Conservation (phyloP, 2,797 vertebrate genomes). For the Sphaeramia orbicularis region DNA sequence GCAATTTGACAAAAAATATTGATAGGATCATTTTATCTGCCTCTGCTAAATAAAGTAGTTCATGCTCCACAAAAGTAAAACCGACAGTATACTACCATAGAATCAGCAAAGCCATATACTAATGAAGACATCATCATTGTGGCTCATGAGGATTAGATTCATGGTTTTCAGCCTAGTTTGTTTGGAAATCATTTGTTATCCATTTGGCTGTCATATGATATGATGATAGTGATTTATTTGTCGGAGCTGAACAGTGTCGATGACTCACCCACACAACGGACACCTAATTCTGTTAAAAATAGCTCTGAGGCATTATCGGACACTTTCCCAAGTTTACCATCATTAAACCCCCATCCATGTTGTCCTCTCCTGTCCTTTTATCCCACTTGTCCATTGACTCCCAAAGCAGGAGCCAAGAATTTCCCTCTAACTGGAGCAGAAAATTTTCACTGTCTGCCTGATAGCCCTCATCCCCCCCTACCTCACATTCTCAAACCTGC, state of each 20-base stretch:
- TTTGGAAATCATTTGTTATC: not conserved
- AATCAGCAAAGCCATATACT: too few relatives aligned
- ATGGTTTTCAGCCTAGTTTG: too few relatives aligned
- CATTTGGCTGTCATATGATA: not conserved
- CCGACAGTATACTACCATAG: too few relatives aligned
- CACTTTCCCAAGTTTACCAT: slow-evolving; percentile 43
- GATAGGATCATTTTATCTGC: too few relatives aligned
- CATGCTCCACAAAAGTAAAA: too few relatives aligned
- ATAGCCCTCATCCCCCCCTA: slow-evolving; percentile 46
- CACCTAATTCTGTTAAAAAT: not conserved
- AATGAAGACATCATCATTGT: too few relatives aligned
- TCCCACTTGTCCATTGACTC: slow-evolving; percentile 63
- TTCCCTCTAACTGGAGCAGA: slow-evolving; percentile 73
- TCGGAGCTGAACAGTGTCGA: not conserved
- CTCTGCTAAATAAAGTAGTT: too few relatives aligned
- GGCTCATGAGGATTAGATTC: not conserved
- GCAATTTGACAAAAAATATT: too few relatives aligned
- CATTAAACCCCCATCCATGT: slow-evolving; percentile 11
- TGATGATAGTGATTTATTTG: not conserved
- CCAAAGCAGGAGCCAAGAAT: slow-evolving; percentile 56
- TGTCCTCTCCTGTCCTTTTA: slow-evolving; percentile 58
- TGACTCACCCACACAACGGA: slow-evolving; percentile 8
- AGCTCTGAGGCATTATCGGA: slow-evolving; percentile 1
- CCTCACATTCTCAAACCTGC: slow-evolving; percentile 51
- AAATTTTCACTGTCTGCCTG: slow-evolving; percentile 66